Evolutionary conservation across 2,888 invertebrate genomes (phyloP).

Genomic region (Neocrepidodera transversa): DNA sequence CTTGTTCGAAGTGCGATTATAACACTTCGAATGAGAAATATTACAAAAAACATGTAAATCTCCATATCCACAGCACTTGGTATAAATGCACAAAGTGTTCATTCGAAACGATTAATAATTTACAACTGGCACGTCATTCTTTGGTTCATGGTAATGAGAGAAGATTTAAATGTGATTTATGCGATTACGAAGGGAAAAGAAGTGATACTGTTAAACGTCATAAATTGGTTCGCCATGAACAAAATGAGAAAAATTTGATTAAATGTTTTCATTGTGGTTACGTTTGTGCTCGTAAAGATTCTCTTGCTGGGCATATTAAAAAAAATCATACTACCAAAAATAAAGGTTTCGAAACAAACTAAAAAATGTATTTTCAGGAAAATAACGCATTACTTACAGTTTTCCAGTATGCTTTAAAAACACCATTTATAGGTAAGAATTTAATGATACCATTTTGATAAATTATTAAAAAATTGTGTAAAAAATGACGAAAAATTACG

Average conservation of each 20-base stretch:
- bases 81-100: neutral
- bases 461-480: too few species aligned
- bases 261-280: neutral
- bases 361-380: too few species aligned
- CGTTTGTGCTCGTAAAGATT: neutral
- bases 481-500: too few species aligned
- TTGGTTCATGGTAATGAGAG: neutral
- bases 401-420: too few species aligned
- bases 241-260: neutral
- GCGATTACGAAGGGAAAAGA: neutral
- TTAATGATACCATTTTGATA: too few species aligned
- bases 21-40: neutral
- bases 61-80: neutral
- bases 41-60: neutral
- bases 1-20: neutral
- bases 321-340: neutral
- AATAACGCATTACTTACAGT: too few species aligned
- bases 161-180: neutral
- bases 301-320: neutral
- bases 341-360: too few species aligned
- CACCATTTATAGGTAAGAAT: too few species aligned
- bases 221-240: neutral
- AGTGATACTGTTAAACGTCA: neutral
- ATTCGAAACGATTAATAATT: neutral
- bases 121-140: neutral